These are phyloP conservation scores for Cotesia glomerata DNA, from an alignment of 1,140 invertebrate genomes.

Conservation along the genomic window DNA sequence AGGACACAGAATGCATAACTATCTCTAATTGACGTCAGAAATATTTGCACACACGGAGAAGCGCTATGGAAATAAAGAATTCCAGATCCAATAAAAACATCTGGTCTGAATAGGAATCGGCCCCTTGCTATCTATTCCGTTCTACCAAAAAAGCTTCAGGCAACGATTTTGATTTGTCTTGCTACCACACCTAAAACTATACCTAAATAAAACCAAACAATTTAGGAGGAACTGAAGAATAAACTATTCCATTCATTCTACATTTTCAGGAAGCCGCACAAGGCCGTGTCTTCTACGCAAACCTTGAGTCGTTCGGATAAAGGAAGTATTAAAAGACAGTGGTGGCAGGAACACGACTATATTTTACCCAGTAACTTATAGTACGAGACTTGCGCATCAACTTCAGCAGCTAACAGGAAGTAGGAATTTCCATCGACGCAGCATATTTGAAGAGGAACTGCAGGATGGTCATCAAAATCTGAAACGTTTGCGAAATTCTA, in stretches of 20 bases:
- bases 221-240: constrained; percentile 11
- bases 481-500: no score
- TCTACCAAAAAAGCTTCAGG: constrained; percentile 18
- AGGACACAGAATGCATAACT: constrained; percentile 29
- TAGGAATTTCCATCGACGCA: constrained; percentile 21
- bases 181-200: constrained; percentile 21
- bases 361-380: constrained; percentile 40
- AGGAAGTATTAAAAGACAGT: constrained; percentile 13
- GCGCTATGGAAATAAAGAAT: constrained; percentile 25
- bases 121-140: constrained; percentile 26
- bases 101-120: constrained; percentile 10
- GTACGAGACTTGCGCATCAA: constrained; percentile 42
- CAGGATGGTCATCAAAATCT: no score
- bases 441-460: no score
- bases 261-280: constrained; percentile 34
- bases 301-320: constrained; percentile 37
- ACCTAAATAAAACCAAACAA: constrained; percentile 22
- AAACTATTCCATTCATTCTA: constrained; percentile 26
- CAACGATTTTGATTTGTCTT: constrained; percentile 17
- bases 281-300: constrained; percentile 10
- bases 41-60: constrained; percentile 7
- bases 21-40: constrained; percentile 12
- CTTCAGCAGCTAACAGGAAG: constrained; percentile 36
- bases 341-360: constrained; percentile 23
- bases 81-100: constrained; percentile 26